These are phyloP conservation scores for Poeciliopsis presidionis DNA, from an alignment of 2,797 vertebrate genomes.

Conservation along the genomic window DNA sequence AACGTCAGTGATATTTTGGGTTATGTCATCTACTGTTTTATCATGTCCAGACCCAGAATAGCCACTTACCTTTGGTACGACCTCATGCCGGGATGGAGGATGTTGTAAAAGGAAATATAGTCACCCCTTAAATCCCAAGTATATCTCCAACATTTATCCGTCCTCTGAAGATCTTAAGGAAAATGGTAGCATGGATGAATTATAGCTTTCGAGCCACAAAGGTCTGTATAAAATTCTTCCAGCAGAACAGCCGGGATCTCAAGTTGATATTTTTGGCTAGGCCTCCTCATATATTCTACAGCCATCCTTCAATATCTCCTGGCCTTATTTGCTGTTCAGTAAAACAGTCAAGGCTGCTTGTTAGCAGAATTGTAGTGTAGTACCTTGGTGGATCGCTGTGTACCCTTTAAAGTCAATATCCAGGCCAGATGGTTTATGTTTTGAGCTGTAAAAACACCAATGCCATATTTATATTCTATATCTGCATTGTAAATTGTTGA, in stretches of 20 bases:
- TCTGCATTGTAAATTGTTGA: neutral
- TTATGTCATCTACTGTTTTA: neutral
- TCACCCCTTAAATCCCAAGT: constrained; percentile 1
- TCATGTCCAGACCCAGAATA: neutral
- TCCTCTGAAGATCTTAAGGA: constrained; percentile 1
- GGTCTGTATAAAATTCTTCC: neutral
- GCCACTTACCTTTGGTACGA: neutral
- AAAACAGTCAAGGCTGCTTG: neutral
- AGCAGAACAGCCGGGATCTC: constrained; percentile 1
- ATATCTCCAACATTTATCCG: neutral
- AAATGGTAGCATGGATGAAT: neutral
- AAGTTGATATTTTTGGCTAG: neutral
- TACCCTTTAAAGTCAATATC: neutral
- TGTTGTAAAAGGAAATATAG: constrained; percentile 5
- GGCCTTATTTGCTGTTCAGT: neutral
- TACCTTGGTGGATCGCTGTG: neutral
- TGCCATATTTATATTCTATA: neutral
- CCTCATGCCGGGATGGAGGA: neutral
- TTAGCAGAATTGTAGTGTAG: constrained; percentile 3
- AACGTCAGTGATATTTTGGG: neutral
- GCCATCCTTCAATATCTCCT: constrained; percentile 5
- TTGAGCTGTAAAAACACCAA: neutral
- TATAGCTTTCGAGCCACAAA: neutral
- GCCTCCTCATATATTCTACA: neutral
- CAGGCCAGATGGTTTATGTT: neutral